Conservation (phyloP, 2,797 vertebrate genomes). For the Gymnothorax javanicus region DNA sequence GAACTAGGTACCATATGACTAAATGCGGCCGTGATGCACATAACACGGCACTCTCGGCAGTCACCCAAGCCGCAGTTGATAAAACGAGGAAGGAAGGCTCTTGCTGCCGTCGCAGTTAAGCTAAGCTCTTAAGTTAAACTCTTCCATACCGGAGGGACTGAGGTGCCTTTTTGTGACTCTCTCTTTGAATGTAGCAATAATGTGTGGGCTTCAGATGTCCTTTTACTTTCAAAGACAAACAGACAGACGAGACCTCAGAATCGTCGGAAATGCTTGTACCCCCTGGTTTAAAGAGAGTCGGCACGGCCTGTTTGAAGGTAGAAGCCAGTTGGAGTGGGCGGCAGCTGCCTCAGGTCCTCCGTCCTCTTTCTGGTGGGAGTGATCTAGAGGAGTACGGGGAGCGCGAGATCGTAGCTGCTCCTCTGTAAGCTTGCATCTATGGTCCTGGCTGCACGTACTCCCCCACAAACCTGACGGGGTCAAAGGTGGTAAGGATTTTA, state of each 20-base stretch:
- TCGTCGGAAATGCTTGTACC: neutral
- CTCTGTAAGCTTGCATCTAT: neutral
- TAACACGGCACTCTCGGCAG: neutral
- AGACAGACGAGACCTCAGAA: neutral
- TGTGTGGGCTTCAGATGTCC: neutral
- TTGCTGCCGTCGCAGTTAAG: too few relatives aligned
- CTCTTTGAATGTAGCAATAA: neutral
- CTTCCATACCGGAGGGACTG: neutral
- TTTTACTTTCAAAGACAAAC: neutral
- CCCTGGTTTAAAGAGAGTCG: neutral
- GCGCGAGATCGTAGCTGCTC: neutral
- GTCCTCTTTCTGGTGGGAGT: neutral
- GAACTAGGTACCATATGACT: neutral
- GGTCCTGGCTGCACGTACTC: neutral
- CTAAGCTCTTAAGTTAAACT: neutral
- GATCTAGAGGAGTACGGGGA: neutral
- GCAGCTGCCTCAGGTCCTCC: neutral
- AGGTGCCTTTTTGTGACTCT: neutral
- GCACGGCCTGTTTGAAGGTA: neutral
- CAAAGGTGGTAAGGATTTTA: too few relatives aligned
- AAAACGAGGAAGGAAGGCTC: neutral
- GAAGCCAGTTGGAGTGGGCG: neutral
- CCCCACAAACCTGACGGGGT: neutral
- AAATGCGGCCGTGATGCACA: neutral
- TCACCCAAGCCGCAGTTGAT: slow-evolving; percentile 14